Percentiles rank a stretch among this genome's conserved stretches.
These are phyloP conservation scores for human (Homo sapiens) DNA, from an alignment of 2,113 vertebrate genomes.

Conservation along the genomic window DNA sequence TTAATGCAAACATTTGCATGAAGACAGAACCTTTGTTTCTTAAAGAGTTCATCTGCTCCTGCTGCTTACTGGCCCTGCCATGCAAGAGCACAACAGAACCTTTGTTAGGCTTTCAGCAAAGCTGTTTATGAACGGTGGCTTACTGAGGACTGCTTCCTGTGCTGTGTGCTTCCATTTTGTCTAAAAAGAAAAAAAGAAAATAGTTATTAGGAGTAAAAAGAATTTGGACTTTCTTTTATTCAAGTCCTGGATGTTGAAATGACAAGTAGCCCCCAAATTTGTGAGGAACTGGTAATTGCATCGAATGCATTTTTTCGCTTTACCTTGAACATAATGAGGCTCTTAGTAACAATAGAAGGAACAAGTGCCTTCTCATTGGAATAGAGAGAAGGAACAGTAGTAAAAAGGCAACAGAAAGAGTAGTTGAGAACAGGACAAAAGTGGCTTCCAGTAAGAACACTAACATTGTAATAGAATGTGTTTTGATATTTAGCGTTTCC, in stretches of 20 bases:
- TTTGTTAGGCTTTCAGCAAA: slow-evolving; percentile 74
- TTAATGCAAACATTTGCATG: slow-evolving; percentile 83
- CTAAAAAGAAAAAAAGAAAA: slow-evolving; percentile 69
- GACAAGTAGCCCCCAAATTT: slow-evolving; percentile 71
- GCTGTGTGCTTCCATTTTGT: slow-evolving; percentile 73
- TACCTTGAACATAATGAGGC: slow-evolving; percentile 76
- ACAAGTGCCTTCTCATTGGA: slow-evolving; percentile 63
- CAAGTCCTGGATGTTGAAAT: slow-evolving; percentile 69
- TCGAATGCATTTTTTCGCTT: slow-evolving; percentile 65
- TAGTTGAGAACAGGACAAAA: slow-evolving; percentile 57
- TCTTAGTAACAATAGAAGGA: slow-evolving; percentile 64
- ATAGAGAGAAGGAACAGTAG: slow-evolving; percentile 52
- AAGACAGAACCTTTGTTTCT: slow-evolving; percentile 80
- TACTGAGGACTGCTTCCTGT: slow-evolving; percentile 75
- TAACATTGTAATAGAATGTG: slow-evolving; percentile 20
- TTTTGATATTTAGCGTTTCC: slow-evolving; percentile 57
- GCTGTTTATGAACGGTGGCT: slow-evolving; percentile 73
- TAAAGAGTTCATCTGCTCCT: slow-evolving; percentile 76
- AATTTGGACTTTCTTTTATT: slow-evolving; percentile 75
- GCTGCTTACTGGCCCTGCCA: slow-evolving; percentile 66
- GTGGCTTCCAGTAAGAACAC: slow-evolving; percentile 55
- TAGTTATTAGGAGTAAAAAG: slow-evolving; percentile 77
- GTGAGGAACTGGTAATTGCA: slow-evolving; percentile 75
- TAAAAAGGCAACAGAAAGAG: slow-evolving; percentile 60
- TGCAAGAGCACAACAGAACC: slow-evolving; percentile 53